Percentiles rank a stretch among this genome's conserved stretches.
These are phyloP conservation scores for Epinephelus awoara DNA, from an alignment of 2,797 vertebrate genomes.

Conservation along the genomic window DNA sequence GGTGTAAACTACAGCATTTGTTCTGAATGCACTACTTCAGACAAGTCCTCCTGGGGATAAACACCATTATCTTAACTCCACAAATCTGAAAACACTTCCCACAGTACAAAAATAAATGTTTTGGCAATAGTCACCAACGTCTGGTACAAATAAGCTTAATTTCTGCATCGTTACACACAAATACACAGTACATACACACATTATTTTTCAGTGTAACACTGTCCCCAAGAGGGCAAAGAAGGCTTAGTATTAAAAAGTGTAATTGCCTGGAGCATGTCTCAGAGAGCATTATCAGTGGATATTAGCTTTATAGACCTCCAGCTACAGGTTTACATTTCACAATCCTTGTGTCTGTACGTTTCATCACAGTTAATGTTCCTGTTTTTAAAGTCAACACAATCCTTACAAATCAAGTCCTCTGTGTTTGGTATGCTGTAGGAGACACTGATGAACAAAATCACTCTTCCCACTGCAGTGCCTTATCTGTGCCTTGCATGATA, in stretches of 20 bases:
- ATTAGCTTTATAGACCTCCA: neutral
- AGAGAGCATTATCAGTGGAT: neutral
- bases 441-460: neutral
- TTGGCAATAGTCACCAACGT: neutral
- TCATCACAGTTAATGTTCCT: neutral
- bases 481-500: constrained; percentile 2
- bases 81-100: neutral
- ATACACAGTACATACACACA: neutral
- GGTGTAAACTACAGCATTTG: neutral
- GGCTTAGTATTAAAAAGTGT: neutral
- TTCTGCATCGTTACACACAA: constrained; percentile 22
- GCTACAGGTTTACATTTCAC: constrained; percentile 1
- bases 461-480: neutral
- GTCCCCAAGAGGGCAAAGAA: constrained; percentile 52
- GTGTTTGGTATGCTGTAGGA: neutral
- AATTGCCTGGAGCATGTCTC: neutral
- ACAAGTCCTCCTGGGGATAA: neutral
- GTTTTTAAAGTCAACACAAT: neutral
- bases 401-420: constrained; percentile 13
- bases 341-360: neutral
- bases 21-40: neutral
- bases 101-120: neutral
- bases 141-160: neutral
- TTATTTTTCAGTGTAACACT: constrained; percentile 45
- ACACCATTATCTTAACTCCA: neutral